A percentile compares a stretch with the other conserved stretches of the same genome.
Conservation (phyloP, 2,113 vertebrate species). For the Lanius collurio region DNA sequence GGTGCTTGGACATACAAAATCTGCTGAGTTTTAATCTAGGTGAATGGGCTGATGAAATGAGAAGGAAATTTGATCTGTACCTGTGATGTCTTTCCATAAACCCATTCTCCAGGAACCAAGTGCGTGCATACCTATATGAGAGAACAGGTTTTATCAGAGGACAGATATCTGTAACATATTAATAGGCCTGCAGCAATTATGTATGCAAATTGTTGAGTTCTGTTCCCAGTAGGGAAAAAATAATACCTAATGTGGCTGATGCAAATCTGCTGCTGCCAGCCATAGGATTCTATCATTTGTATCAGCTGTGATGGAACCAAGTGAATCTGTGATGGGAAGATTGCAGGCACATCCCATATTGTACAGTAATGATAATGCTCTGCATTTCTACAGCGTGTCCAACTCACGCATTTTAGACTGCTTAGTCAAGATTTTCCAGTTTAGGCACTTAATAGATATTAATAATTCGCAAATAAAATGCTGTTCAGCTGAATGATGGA, state of each 20-base stretch:
- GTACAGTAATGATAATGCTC: background rate
- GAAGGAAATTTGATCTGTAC: background rate
- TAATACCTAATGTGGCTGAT: background rate
- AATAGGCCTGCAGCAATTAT: background rate
- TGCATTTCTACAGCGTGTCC: background rate
- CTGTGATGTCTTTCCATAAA: background rate
- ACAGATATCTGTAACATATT: background rate
- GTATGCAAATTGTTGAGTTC: background rate
- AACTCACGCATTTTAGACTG: background rate
- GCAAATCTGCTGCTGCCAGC: background rate
- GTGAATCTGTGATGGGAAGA: background rate
- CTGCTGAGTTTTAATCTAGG: background rate
- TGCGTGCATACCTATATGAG: background rate
- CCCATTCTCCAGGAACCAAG: background rate
- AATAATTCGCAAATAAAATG: conserved; percentile 16
- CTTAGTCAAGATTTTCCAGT: background rate
- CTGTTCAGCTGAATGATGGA: background rate
- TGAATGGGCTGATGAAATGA: background rate
- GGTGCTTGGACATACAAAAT: background rate
- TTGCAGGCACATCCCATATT: background rate
- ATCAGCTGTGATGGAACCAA: background rate
- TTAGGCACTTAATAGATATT: background rate
- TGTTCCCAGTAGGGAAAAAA: background rate
- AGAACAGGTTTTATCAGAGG: background rate
- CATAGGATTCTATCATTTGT: background rate